phyloP scores from a whole-genome alignment of 1,140 invertebrate species.

The Procambarus virginalis region DNA sequence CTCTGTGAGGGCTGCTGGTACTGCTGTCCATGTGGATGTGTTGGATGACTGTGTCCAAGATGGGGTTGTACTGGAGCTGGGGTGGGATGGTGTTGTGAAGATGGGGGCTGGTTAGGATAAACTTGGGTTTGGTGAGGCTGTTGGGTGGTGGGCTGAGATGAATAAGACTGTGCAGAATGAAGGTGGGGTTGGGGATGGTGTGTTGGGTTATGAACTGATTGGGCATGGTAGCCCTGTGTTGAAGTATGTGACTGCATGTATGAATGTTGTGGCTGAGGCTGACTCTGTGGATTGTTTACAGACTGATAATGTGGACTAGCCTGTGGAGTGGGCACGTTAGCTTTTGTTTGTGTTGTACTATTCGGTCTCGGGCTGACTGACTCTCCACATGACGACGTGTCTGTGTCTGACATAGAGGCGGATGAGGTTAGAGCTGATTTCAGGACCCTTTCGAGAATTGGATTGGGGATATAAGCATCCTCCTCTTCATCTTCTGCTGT shows the following conservation, averaged over 20 bases:
- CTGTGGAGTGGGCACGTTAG: slow-evolving; percentile 46
- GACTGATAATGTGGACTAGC: slow-evolving; percentile 46
- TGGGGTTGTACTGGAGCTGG: slow-evolving; percentile 20
- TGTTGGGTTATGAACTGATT: slow-evolving; percentile 13
- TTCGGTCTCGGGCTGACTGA: slow-evolving; percentile 27
- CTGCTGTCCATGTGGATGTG: slow-evolving; percentile 27
- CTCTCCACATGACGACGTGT: slow-evolving; percentile 42
- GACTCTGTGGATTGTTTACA: slow-evolving; percentile 8
- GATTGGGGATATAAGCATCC: slow-evolving; percentile 93
- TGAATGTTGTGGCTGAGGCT: slow-evolving; percentile 15
- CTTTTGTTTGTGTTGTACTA: slow-evolving; percentile 12
- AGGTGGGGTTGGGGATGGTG: slow-evolving; percentile 36
- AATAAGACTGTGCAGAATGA: slow-evolving; percentile 40
- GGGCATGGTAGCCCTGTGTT: slow-evolving; percentile 21
- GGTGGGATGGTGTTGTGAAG: slow-evolving; percentile 15
- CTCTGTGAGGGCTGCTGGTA: slow-evolving; percentile 28
- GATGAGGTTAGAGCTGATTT: slow-evolving; percentile 81
- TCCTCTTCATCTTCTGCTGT: slow-evolving; percentile 91
- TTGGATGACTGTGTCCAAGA: slow-evolving; percentile 11
- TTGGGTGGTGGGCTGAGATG: slow-evolving; percentile 14
- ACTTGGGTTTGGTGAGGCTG: slow-evolving; percentile 34
- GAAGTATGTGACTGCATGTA: slow-evolving; percentile 10
- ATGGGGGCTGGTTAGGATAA: not conserved
- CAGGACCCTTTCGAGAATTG: slow-evolving; percentile 89
- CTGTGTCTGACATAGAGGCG: slow-evolving; percentile 54